Conservation (phyloP, 2,113 vertebrate species). For the Festucalex cinctus region DNA sequence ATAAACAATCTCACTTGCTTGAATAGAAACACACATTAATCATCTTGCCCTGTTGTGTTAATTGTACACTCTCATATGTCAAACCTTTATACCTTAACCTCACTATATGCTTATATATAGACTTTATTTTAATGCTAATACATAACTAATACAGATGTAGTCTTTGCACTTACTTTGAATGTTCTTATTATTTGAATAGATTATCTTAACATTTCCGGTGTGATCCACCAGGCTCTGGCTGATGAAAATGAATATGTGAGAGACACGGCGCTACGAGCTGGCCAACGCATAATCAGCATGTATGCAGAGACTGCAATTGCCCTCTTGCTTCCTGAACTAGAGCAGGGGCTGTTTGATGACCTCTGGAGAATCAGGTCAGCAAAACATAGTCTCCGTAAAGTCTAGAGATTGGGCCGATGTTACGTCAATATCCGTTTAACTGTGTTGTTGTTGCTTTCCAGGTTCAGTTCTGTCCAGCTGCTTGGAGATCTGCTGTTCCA, state of each 20-base stretch:
- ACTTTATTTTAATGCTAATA: neutral
- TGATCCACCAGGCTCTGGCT: constrained; percentile 82
- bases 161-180: neutral
- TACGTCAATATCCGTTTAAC: neutral
- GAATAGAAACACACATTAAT: neutral
- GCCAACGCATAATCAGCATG: constrained; percentile 95
- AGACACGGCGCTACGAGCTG: constrained; percentile 90
- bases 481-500: constrained; percentile 97
- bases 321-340: constrained; percentile 91
- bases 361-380: constrained; percentile 94
- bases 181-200: neutral
- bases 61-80: neutral
- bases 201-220: neutral
- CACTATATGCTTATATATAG: neutral
- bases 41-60: neutral
- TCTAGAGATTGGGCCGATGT: neutral
- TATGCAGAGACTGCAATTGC: constrained; percentile 95
- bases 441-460: constrained; percentile 46
- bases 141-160: neutral
- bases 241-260: constrained; percentile 98
- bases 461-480: constrained; percentile 97
- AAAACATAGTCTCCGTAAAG: neutral
- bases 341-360: constrained; percentile 96
- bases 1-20: no score
- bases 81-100: neutral